Conservation (phyloP, 2,113 vertebrate species). For the Poeciliopsis occidentalis region DNA sequence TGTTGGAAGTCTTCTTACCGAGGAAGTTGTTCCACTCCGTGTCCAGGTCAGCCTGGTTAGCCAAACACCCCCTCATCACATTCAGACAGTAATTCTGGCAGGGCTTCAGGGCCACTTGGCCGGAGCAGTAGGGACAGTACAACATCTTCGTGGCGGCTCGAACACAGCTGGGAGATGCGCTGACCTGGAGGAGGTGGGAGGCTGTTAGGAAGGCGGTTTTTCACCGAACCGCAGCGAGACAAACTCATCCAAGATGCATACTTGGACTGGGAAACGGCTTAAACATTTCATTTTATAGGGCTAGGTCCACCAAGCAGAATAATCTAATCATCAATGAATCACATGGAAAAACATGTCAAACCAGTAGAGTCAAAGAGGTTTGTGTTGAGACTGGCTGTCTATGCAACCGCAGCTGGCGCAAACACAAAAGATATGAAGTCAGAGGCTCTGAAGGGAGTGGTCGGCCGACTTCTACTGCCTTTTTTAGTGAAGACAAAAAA, state of each 20-base stretch:
- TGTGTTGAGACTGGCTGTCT: slow-evolving; percentile 44
- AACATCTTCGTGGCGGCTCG: slow-evolving; percentile 93
- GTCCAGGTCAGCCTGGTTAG: slow-evolving; percentile 95
- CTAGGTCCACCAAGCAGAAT: slow-evolving; percentile 32
- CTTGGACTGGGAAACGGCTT: slow-evolving; percentile 25
- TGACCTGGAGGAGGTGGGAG: slow-evolving; percentile 81
- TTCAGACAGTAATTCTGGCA: slow-evolving; percentile 98
- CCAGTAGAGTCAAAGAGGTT: slow-evolving; percentile 32
- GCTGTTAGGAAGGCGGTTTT: slow-evolving; percentile 22
- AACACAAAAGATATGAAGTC: slow-evolving; percentile 27
- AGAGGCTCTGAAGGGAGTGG: slow-evolving; percentile 20
- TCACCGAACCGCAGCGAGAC: slow-evolving; percentile 20
- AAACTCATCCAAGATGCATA: slow-evolving; percentile 26
- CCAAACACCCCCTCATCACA: slow-evolving; percentile 95
- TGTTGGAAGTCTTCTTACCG: slow-evolving; percentile 79
- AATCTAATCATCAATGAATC: slow-evolving; percentile 60
- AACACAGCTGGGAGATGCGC: slow-evolving; percentile 87
- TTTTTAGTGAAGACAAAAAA: slow-evolving; percentile 8
- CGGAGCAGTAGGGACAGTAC: slow-evolving; percentile 94
- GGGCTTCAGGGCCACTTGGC: slow-evolving; percentile 91
- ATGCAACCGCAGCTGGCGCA: slow-evolving; percentile 18
- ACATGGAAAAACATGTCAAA: slow-evolving; percentile 57
- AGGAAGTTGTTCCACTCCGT: slow-evolving; percentile 96
- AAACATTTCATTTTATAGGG: slow-evolving; percentile 27
- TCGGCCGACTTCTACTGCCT: background rate